These are phyloP conservation scores for Elephas maximus DNA, from an alignment of 2,113 vertebrate genomes.

Conservation along the genomic window DNA sequence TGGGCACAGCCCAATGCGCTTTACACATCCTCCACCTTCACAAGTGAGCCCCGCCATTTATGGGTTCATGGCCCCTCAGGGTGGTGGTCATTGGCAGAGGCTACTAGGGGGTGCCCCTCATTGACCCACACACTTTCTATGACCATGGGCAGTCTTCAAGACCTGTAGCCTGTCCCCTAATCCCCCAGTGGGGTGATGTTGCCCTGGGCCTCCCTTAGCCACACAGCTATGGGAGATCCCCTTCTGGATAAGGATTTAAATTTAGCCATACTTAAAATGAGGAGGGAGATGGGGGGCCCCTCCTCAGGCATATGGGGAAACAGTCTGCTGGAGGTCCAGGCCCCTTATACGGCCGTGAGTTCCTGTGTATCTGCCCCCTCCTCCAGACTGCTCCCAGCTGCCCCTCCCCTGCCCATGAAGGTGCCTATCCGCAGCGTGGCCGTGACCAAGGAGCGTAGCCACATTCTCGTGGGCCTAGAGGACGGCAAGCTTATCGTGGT, in stretches of 20 bases:
- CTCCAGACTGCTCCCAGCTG: slow-evolving; percentile 88
- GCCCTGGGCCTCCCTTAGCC: not conserved
- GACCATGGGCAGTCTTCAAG: not conserved
- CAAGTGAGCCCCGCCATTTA: slow-evolving; percentile 74
- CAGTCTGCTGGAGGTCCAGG: not conserved
- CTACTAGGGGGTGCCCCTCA: not conserved
- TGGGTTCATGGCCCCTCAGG: not conserved
- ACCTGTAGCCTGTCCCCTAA: not conserved
- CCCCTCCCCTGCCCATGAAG: slow-evolving; percentile 92
- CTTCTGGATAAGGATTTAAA: not conserved
- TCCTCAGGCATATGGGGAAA: not conserved
- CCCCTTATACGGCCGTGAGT: not conserved
- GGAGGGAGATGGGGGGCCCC: not conserved
- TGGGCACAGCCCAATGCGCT: slow-evolving; percentile 81
- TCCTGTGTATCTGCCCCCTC: fast-evolving
- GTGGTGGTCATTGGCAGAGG: not conserved
- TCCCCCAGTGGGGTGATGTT: not conserved
- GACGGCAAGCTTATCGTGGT: slow-evolving; percentile 98
- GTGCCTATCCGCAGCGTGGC: slow-evolving; percentile 95
- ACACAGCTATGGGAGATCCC: not conserved
- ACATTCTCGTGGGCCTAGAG: slow-evolving; percentile 96
- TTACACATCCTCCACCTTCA: slow-evolving; percentile 80
- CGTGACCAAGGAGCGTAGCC: slow-evolving; percentile 97
- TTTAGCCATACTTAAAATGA: not conserved
- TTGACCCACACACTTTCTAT: not conserved